Evolutionary conservation across 2,888 invertebrate species (phyloP), one percentile per base, ranked within the genome.

Genomic region (Cacoxenus indagator): DNA sequence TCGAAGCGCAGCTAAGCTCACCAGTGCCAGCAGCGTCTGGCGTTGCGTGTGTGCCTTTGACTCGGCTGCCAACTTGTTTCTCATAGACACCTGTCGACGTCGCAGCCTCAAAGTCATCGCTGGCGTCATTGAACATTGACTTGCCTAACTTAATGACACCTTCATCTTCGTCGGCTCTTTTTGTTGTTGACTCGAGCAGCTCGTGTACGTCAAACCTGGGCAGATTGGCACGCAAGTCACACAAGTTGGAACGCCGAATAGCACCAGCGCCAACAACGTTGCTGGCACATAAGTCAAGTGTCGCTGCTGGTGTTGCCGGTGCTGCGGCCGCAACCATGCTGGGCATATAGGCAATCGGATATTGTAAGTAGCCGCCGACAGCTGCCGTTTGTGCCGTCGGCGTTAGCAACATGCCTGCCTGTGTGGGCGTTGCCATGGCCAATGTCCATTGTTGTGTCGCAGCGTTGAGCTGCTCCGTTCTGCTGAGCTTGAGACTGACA

Each of bases 151-250:
- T 45, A 45, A 67, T 70, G 77, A 55, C 51, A 51, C 19, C 19
- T 4, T 51, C 11, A 43, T 43, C n/a, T 11, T 61, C 31, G 19
- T 31, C 19, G 29, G 9, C 17, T 61, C 5, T 61, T 31, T 19
- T 29, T 31, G 19, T 61, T 2, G 19, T 6, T 2, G 31, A 19
- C n/a, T 29, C 6, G 2, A 2, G 26, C 37, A 54, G 19, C 37
- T 43, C n/a, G 22, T 82, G 57, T 26, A 43, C 82, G 76, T 81
- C 84, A 70, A 83, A 70, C 43, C 77, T 84, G 55, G 78, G 84
- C 75, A 81, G 66, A 61, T 81, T 81, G 69, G 81, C 83, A 57
- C 82, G 81, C 67, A 82, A 68, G 70, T 81, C 81, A 73, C 82
- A 83, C 48, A 81, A 69, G 67, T 81, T 81, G 55, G 82, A 70